Evolutionary conservation across 92 coral and sea anemone genomes (phyloP), one percentile per base, ranked within the genome.

Genomic region (Bergia puertoricense): DNA sequence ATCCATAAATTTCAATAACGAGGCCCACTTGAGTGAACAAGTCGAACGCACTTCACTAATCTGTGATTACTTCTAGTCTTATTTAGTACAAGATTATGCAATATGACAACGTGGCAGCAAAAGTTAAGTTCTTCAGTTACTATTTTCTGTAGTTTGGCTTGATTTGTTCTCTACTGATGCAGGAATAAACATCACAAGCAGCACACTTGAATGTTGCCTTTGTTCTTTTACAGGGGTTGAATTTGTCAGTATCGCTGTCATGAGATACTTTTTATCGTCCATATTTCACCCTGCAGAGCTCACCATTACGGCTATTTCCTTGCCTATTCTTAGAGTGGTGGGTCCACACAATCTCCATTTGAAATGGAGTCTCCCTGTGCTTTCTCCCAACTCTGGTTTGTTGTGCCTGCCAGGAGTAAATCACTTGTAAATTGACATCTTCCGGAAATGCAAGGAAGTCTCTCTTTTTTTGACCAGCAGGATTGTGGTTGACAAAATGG

Each of bases 301-400:
- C 86, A 81, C 91, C 88, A 82, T 89, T 85, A 74, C 88, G 89
- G 76, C 85, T 89, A 30, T 74, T 82, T 22, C 93, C 93, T 72
- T 62, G 76, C 6, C 89, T 91, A 42, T 88, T 88, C 46, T 56
- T 89, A 30, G 91, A 86, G 81, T 84, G 51, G 76, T 91, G 93
- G 77, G 15, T 67, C 36, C 91, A 86, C 50, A 91, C 93, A 62
- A 82, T 76, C 42, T 82, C 81, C 40, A 91, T 74, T 18, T 81
- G 48, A 66, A 77, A 66, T 59, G 91, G 86, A 43, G 86, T 56
- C 57, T 87, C 90, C 81, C 59, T 76, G 37, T 88, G 59, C 85
- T 91, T 91, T 81, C 87, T 88, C 2, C 93, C 91, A 38, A 74
- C 80, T 88, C 85, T 91, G 76, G 68, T 44, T 69, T 50, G 81